These are phyloP conservation scores for Enoplosus armatus DNA, from an alignment of 2,797 vertebrate genomes.

Conservation along the genomic window DNA sequence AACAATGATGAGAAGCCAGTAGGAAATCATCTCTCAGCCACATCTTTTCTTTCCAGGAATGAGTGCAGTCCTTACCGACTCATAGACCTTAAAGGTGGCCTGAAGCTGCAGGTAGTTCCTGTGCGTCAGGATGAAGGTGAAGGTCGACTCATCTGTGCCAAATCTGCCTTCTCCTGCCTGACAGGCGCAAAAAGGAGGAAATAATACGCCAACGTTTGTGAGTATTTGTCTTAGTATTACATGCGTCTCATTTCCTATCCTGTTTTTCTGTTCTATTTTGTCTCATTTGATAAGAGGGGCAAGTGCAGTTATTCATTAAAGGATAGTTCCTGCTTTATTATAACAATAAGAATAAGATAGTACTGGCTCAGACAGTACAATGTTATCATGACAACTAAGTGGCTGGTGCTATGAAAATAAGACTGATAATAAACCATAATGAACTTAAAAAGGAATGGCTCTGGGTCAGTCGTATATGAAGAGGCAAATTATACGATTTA, in stretches of 20 bases:
- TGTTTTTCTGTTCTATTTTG: not conserved
- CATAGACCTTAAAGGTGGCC: conserved; percentile 94
- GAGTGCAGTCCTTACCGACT: conserved; percentile 84
- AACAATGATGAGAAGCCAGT: not conserved
- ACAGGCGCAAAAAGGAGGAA: not conserved
- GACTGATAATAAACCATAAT: not conserved
- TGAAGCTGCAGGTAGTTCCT: conserved; percentile 94
- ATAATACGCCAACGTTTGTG: not conserved
- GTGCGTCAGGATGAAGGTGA: conserved; percentile 91
- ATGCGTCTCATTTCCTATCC: not conserved
- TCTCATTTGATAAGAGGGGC: not conserved
- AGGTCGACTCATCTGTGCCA: conserved; percentile 95
- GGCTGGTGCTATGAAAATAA: not conserved
- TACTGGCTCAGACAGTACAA: not conserved
- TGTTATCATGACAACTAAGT: not conserved
- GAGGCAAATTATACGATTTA: too few relatives aligned
- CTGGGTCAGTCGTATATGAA: not conserved
- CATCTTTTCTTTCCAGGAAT: not conserved
- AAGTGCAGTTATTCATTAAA: not conserved
- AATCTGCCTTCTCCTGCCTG: conserved; percentile 96
- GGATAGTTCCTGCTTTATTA: not conserved
- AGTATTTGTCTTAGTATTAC: not conserved
- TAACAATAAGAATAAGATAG: not conserved
- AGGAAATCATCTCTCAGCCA: not conserved
- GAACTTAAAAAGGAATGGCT: not conserved